Evolutionary conservation across 2,797 vertebrate species (phyloP), one percentile per base, ranked within the genome.

Genomic region (Columba guinea): DNA sequence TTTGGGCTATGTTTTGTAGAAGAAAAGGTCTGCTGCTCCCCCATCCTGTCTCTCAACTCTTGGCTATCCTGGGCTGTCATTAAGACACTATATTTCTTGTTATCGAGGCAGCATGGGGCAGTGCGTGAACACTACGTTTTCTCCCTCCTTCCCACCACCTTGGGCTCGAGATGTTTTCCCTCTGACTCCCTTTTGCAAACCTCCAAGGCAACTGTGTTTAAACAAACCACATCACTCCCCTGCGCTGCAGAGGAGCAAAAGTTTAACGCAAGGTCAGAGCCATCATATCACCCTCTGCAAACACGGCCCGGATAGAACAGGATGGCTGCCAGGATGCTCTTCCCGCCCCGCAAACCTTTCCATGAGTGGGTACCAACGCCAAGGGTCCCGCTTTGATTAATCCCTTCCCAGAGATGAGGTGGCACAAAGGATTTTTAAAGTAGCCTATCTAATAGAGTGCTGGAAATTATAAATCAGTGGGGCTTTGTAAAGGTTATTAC

Each of bases 391-490:
- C 5, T 59, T 19, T 89, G 91, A 97, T 95, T 96, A 90, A 94
- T 96, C 14, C 83, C 80, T 18, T 80, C 48, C 2, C 13, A 7
- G 87, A 70, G 75, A 84, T 39, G 92, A 93, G 92, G 65, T 67
- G 87, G 44, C 22, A 56, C 2, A 30, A 2, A 75, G 87, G 89
- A 14, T 89, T 96, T 90, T 96, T 68, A 9, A 53, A 91, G 91
- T 64, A 94, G 77, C 90, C 90, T 56, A 64, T 97, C 97, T 97
- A 96, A 98, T 98, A 95, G 94, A 99, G 98, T 98, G 98, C 96
- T 97, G 95, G 93, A 97, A 98, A 98, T 98, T 98, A 98, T 99
- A 99, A 99, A 99, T 98, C 98, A 98, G 97, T 91, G 96, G 97
- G 49, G 95, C 97, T 99, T 98, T 98, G 98, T 98, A 96, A 97